A percentile compares a stretch with the other conserved stretches of the same genome.
Evolutionary conservation across 1,140 invertebrate genomes (phyloP).

Genomic region (Trichonephila inaurata): DNA sequence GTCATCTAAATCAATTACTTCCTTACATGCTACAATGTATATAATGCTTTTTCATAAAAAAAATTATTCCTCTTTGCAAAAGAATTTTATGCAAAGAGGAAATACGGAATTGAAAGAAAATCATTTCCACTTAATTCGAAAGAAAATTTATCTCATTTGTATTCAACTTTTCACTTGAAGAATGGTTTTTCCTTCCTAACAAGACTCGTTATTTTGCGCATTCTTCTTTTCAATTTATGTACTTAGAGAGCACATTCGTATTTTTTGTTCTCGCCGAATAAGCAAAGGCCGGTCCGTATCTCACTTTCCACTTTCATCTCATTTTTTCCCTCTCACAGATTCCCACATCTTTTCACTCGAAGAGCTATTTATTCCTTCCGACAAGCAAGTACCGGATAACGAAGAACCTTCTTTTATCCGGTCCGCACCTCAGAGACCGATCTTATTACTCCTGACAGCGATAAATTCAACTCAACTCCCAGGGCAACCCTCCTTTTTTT

Average conservation of each 20-base stretch:
- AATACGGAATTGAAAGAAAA: not conserved
- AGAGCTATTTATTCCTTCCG: constrained; percentile 59
- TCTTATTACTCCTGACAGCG: constrained; percentile 65
- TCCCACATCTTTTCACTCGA: not conserved
- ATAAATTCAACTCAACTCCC: constrained; percentile 65
- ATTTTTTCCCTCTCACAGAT: not conserved
- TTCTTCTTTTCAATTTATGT: constrained; percentile 34
- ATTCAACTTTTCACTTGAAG: not conserved
- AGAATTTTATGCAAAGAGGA: not conserved
- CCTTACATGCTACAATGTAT: too few relatives aligned
- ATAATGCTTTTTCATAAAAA: too few relatives aligned
- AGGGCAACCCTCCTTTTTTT: not conserved
- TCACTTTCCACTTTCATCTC: not conserved
- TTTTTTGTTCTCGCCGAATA: constrained; percentile 29
- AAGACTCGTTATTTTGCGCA: not conserved
- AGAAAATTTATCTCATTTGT: not conserved
- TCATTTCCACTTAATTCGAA: not conserved
- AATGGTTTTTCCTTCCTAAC: not conserved
- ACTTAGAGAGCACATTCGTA: not conserved
- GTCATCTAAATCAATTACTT: too few relatives aligned
- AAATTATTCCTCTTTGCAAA: too few relatives aligned
- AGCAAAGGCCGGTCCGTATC: not conserved
- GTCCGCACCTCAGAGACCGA: constrained; percentile 41
- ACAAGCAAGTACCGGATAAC: constrained; percentile 62
- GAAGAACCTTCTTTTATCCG: constrained; percentile 32